Evolutionary conservation across 1,140 invertebrate species (phyloP), one percentile per base, ranked within the genome.

Genomic region (Zaprionus nigranus): DNA sequence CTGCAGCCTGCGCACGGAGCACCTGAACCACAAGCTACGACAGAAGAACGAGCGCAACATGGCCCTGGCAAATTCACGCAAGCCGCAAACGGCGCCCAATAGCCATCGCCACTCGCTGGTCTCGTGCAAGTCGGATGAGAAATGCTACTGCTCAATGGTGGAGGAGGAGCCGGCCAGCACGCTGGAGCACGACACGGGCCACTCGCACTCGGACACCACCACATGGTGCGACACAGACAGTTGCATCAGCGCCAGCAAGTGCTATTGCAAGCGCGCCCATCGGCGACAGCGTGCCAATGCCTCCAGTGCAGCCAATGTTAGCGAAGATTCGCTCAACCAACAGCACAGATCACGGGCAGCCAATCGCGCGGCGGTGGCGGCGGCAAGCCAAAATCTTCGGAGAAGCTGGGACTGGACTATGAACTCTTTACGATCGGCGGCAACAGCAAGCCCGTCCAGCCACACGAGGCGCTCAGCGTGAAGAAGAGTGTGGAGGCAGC

Each of bases 401-500:
- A 96, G 85, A 96, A 96, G 82, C 92, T 96, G 9, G 95, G 95
- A 1, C 64, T 90, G 38, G 96, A 96, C 92, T 96, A 96, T 85
- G 96, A 96, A 72, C 93, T 95, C 58, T 95, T 96, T 69, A 92
- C 81, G 24, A 90, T 93, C 7, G 76, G 92, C 24, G 92, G 93
- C 3, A 93, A 93, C 12, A 91, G 93, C 6, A 92, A 93, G 75
- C 72, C 90, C 38, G 63, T 93, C 7, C 81, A 92, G 43, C 93
- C 95, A 28, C 95, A 95, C 49, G 96, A 97, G 82, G 96, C 96
- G 0, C 93, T 97, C 0, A 96, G 96, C 28, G 96, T 97, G 9
- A 97, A 98, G 92, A 97, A 98, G 91, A 96, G 96, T 12, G 96
- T 97, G 0, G 97, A 98, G 92, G 97, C 97, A 74, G 97, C 97